phyloP scores from a whole-genome alignment of 1,140 invertebrate species.

The Panulirus ornatus region DNA sequence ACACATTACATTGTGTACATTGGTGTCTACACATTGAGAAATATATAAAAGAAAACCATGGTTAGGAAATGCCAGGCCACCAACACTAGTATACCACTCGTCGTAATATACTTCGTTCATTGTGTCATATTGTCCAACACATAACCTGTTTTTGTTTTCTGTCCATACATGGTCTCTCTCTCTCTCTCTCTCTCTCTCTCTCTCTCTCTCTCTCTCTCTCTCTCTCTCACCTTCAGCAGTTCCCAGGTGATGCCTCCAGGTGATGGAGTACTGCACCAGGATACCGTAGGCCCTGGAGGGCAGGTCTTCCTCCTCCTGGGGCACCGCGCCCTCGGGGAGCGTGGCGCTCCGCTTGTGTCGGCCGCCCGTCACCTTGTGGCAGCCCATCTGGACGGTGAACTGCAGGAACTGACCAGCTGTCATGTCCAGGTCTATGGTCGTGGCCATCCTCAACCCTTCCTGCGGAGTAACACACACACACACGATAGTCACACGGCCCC shows the following conservation, averaged over 20 bases:
- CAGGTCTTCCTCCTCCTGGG: background rate
- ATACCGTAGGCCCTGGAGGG: conserved; percentile 76
- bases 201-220: background rate
- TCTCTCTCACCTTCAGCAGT: conserved; percentile 76
- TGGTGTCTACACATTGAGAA: no score
- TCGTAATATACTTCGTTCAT: no score
- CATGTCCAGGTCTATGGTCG: conserved; percentile 79
- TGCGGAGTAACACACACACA: no score
- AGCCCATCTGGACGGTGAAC: conserved; percentile 79
- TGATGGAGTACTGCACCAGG: conserved; percentile 80
- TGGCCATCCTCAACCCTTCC: conserved; percentile 77
- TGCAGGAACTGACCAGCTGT: conserved; percentile 78
- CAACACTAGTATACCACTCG: no score
- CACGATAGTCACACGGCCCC: no score
- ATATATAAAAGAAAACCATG: no score
- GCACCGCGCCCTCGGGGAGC: background rate
- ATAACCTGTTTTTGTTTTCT: no score
- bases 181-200: conserved; percentile 6
- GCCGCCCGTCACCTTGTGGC: conserved; percentile 54
- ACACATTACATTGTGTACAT: no score
- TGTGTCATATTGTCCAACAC: no score
- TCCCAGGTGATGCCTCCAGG: conserved; percentile 80
- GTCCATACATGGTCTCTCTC: background rate
- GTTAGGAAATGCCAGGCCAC: no score
- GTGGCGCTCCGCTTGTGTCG: background rate